Evolutionary conservation across 2,888 invertebrate genomes (phyloP), one percentile per base, ranked within the genome.

Genomic region (Nephrotoma appendiculata): DNA sequence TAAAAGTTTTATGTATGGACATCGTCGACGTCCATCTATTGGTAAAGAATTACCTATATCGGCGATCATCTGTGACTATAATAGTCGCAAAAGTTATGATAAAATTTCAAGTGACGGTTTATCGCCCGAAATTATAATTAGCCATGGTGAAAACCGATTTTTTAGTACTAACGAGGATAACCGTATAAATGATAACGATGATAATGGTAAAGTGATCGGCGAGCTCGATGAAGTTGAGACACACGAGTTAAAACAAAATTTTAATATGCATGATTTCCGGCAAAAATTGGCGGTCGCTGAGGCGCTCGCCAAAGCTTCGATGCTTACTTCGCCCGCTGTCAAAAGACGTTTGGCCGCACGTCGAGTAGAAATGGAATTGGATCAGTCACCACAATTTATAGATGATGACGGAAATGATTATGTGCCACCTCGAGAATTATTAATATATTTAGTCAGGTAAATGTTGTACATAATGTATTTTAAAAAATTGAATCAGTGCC

Each of bases 381-480:
- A 90, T 86, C 88, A 90, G 86, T 88, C 85, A 19, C 85, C 43
- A 45, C 85, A 43, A 44, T 85, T 85, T 85, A 31, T 85, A 85
- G 89, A 89, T 86, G 88, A 89, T 83, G 89, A 89, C 42, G 88
- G 89, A 52, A 91, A 91, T 86, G 92, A 92, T 88, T 94, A 93
- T 90, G 92, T 94, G 86, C 94, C 94, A 85, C 94, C 94, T 44
- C 94, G 93, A 88, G 93, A 94, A 88, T 90, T 94, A 87, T 92
- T 95, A 87, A 90, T 94, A 88, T 94, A 94, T 90, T 92, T 95
- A 89, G 94, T 94, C 90, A 94, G 94, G 94, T 94, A 93, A 92
- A 71, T 71, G 31, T 71, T 71, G 31, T 71, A 19, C 1, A 19
- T 19, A 19, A 19, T 19, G 19, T 19, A 19, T 19, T 19, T 19